These are phyloP conservation scores for Euzophera pinguis DNA, from an alignment of 2,888 invertebrate genomes.

Conservation along the genomic window DNA sequence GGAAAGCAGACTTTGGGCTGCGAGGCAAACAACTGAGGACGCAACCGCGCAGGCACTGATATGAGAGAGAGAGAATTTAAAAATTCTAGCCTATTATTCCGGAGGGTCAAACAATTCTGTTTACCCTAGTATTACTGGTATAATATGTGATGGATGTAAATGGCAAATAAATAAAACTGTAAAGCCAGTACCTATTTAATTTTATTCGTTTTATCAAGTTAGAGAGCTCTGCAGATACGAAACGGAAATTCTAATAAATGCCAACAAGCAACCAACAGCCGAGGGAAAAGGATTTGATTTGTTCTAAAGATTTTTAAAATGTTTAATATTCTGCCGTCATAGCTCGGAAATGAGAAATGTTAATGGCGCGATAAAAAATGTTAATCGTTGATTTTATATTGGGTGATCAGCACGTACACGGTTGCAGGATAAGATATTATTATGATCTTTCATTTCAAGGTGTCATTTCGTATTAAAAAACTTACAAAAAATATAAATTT, in stretches of 20 bases:
- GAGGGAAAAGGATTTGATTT: conserved; percentile 43
- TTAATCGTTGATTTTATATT: conserved; percentile 17
- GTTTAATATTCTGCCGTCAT: conserved; percentile 36
- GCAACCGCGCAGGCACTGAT: too few species aligned
- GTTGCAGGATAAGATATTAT: not conserved
- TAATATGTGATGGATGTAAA: too few species aligned
- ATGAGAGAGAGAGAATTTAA: too few species aligned
- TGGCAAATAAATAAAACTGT: not conserved
- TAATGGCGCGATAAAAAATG: conserved; percentile 27
- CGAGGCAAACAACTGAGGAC: too few species aligned
- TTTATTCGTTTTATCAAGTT: not conserved
- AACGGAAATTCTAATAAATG: conserved; percentile 58
- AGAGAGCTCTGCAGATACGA: not conserved
- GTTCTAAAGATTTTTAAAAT: conserved; percentile 41
- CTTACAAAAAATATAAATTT: too few species aligned
- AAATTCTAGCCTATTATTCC: too few species aligned
- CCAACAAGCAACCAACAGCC: conserved; percentile 33
- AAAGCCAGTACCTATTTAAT: not conserved
- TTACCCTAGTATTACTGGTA: too few species aligned
- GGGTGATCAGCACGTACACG: not conserved
- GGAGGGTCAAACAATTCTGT: too few species aligned
- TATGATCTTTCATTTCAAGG: not conserved
- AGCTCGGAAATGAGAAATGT: conserved; percentile 32
- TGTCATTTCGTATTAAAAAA: too few species aligned
- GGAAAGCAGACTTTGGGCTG: too few species aligned